phyloP scores from a whole-genome alignment of 2,888 invertebrate species.

The Xestia sexstrigata region DNA sequence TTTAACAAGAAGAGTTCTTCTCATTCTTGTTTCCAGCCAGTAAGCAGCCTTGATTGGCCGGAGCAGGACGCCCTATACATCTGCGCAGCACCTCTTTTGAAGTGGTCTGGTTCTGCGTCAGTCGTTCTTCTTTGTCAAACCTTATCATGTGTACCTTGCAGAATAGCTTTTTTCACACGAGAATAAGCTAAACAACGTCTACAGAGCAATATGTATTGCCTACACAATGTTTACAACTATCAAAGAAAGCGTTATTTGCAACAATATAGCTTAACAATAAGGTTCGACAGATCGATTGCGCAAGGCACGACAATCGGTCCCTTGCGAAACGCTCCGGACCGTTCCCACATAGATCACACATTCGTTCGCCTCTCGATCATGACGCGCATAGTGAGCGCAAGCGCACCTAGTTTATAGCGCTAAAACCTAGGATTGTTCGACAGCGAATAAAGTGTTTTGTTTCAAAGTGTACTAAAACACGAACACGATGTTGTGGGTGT shows the following conservation, averaged over 20 bases:
- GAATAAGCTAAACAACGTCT: background rate
- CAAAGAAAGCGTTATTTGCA: constrained; percentile 50
- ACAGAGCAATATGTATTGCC: background rate
- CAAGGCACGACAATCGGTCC: constrained; percentile 78
- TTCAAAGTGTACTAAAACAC: constrained; percentile 34
- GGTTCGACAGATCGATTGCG: constrained; percentile 71
- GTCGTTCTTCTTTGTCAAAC: background rate
- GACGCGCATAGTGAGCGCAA: constrained; percentile 63
- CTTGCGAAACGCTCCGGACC: constrained; percentile 77
- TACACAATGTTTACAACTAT: constrained; percentile 22
- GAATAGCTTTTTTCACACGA: background rate
- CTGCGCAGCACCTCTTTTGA: background rate
- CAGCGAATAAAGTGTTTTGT: constrained; percentile 36
- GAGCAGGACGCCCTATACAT: background rate
- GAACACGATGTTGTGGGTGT: constrained; percentile 22
- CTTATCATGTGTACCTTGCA: background rate
- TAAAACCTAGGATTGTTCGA: constrained; percentile 34
- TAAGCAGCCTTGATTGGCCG: too few relatives aligned
- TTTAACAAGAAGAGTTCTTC: background rate
- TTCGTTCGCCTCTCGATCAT: constrained; percentile 71
- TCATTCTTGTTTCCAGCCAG: background rate
- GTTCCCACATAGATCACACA: constrained; percentile 81
- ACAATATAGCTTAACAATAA: constrained; percentile 68
- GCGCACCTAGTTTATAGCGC: constrained; percentile 50
- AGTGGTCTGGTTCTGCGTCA: background rate